Evolutionary conservation across 2,888 invertebrate species (phyloP).

Genomic region (Anaspis maculata): DNA sequence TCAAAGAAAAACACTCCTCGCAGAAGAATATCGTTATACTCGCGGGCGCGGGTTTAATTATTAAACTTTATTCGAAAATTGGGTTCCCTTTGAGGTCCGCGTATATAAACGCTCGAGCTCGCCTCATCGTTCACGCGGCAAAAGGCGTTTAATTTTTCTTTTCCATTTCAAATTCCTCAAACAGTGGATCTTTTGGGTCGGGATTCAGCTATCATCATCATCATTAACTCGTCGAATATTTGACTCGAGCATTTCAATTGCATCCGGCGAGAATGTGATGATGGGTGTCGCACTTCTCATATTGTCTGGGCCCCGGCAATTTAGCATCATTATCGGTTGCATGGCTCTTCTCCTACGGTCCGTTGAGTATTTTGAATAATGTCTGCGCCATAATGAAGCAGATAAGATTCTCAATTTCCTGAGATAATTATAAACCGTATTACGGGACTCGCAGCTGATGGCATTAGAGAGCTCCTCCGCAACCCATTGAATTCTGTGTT

Average conservation of each 20-base stretch:
- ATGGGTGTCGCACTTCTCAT: slow-evolving; percentile 12
- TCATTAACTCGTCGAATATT: slow-evolving; percentile 12
- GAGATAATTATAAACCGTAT: slow-evolving; percentile 34
- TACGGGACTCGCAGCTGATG: slow-evolving; percentile 26
- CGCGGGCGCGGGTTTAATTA: too few relatives aligned
- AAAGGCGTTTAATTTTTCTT: too few relatives aligned
- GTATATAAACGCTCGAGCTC: too few relatives aligned
- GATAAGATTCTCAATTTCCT: slow-evolving; percentile 35
- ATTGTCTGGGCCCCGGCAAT: slow-evolving; percentile 12
- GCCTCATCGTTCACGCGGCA: too few relatives aligned
- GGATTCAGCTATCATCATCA: slow-evolving; percentile 6
- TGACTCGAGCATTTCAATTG: slow-evolving; percentile 13
- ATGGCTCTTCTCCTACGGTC: slow-evolving; percentile 19
- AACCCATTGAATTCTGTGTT: too few relatives aligned
- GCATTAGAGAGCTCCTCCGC: slow-evolving; percentile 22
- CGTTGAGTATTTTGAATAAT: slow-evolving; percentile 30
- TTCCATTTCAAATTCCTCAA: too few relatives aligned
- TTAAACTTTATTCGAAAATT: too few relatives aligned
- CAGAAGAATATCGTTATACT: too few relatives aligned
- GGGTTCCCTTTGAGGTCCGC: too few relatives aligned
- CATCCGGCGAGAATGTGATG: slow-evolving; percentile 11
- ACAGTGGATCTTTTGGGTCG: too few relatives aligned
- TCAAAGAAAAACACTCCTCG: too few relatives aligned
- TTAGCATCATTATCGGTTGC: slow-evolving; percentile 14
- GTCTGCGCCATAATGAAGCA: slow-evolving; percentile 29